Percentiles rank a stretch among this genome's conserved stretches.
phyloP scores from a whole-genome alignment of 2,888 invertebrate genomes.

The Molorchus minor region DNA sequence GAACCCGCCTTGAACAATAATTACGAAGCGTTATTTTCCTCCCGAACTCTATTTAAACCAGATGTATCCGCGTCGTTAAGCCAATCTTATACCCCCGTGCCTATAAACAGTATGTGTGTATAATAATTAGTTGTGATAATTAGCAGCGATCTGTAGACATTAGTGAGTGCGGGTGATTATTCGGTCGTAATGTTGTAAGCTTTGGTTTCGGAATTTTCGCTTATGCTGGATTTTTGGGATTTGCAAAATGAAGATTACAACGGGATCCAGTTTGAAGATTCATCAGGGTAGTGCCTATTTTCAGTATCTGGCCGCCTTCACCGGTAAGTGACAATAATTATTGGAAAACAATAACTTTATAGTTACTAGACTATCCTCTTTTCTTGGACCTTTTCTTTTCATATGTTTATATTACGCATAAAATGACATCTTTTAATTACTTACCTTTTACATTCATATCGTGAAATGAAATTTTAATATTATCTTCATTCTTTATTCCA shows the following conservation, averaged over 20 bases:
- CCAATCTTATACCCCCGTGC: conserved; percentile 13
- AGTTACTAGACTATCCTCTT: no score
- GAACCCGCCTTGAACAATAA: conserved; percentile 13
- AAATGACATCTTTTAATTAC: no score
- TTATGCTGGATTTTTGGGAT: not conserved
- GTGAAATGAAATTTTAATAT: no score
- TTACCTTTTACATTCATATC: no score
- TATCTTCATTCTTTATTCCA: no score
- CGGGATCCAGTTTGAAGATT: conserved; percentile 47
- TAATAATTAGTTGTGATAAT: conserved; percentile 9
- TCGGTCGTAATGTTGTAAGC: conserved; percentile 16
- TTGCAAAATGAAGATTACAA: conserved; percentile 43
- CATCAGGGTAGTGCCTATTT: conserved; percentile 43
- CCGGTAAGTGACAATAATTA: no score
- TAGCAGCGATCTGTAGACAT: not conserved
- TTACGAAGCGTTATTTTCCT: conserved; percentile 29
- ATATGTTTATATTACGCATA: no score
- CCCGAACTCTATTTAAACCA: conserved; percentile 26
- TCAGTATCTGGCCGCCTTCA: conserved; percentile 38
- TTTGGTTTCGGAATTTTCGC: not conserved
- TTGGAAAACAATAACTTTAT: no score
- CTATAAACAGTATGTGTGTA: conserved; percentile 15
- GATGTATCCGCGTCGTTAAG: conserved; percentile 19
- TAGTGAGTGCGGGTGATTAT: not conserved
- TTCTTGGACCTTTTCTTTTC: no score